Evolutionary conservation across 92 coral and sea anemone species (phyloP).

Genomic region (Meandrina meandrites): DNA sequence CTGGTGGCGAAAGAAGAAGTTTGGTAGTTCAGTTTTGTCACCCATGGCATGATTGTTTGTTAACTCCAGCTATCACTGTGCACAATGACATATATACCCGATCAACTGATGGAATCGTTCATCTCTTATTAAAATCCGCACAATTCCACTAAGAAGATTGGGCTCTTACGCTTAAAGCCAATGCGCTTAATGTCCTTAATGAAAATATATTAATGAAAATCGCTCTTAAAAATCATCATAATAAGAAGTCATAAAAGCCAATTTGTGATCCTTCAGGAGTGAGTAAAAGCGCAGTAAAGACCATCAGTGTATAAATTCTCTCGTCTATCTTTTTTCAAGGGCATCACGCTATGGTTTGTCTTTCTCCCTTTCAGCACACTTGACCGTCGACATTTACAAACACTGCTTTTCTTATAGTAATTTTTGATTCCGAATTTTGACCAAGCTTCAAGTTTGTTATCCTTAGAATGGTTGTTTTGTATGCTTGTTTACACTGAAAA

Average conservation of each 20-base stretch:
- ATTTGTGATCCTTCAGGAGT: neutral
- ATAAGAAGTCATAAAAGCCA: neutral
- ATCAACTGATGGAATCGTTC: neutral
- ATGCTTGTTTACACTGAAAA: neutral
- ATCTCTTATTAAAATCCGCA: neutral
- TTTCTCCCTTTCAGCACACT: slow-evolving; percentile 2
- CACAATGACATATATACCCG: neutral
- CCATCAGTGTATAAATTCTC: neutral
- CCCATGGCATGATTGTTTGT: too few species aligned
- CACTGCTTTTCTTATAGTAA: neutral
- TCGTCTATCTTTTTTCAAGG: neutral
- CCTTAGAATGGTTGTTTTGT: neutral
- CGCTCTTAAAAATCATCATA: neutral
- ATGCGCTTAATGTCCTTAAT: neutral
- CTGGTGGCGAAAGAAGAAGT: too few species aligned
- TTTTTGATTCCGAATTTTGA: too few species aligned
- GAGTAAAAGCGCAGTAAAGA: neutral
- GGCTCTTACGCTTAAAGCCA: neutral
- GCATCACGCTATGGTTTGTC: neutral
- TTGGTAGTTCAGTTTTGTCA: too few species aligned
- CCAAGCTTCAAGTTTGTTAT: neutral
- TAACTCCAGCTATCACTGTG: neutral
- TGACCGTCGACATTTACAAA: neutral
- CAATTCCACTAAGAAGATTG: slow-evolving; percentile 1
- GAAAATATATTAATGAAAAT: neutral